Evolutionary conservation across 1,140 invertebrate species (phyloP).

Genomic region (Aleiodes sp.): DNA sequence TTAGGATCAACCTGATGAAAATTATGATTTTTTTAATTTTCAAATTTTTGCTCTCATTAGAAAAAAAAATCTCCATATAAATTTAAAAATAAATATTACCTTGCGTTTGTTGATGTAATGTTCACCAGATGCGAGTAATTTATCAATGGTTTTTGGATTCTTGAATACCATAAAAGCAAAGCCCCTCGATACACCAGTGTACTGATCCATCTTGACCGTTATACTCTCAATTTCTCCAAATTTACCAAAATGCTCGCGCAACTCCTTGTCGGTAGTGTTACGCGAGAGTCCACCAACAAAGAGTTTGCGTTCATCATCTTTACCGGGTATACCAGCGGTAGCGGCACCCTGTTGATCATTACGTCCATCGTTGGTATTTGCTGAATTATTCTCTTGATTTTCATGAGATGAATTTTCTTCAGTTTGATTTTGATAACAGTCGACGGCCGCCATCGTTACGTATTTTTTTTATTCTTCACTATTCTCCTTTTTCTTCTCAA

Average conservation of each 20-base stretch:
- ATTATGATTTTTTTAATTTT: no score
- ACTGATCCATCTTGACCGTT: slow-evolving; percentile 73
- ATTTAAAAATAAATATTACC: slow-evolving; percentile 45
- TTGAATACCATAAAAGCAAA: slow-evolving; percentile 79
- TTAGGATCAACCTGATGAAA: slow-evolving; percentile 70
- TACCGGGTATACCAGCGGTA: slow-evolving; percentile 65
- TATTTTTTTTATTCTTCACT: neutral
- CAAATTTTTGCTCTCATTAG: no score
- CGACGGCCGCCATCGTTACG: slow-evolving; percentile 1
- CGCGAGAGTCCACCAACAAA: slow-evolving; percentile 66
- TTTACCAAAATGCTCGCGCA: slow-evolving; percentile 72
- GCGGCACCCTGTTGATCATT: slow-evolving; percentile 32
- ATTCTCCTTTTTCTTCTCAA: no score
- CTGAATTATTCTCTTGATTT: neutral
- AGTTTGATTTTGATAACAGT: slow-evolving; percentile 20
- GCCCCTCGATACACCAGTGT: slow-evolving; percentile 72
- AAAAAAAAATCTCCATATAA: slow-evolving; percentile 3
- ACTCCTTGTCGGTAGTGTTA: slow-evolving; percentile 67
- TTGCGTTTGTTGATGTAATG: slow-evolving; percentile 74
- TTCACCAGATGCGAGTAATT: slow-evolving; percentile 67
- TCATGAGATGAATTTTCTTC: neutral
- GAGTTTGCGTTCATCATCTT: slow-evolving; percentile 67
- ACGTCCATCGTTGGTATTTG: neutral
- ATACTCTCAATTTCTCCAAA: slow-evolving; percentile 74
- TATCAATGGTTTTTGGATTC: slow-evolving; percentile 71